phyloP scores from a whole-genome alignment of 30 jellyfish, hydroid and myxozoan genomes.

The Hydractinia symbiolongicarpus region DNA sequence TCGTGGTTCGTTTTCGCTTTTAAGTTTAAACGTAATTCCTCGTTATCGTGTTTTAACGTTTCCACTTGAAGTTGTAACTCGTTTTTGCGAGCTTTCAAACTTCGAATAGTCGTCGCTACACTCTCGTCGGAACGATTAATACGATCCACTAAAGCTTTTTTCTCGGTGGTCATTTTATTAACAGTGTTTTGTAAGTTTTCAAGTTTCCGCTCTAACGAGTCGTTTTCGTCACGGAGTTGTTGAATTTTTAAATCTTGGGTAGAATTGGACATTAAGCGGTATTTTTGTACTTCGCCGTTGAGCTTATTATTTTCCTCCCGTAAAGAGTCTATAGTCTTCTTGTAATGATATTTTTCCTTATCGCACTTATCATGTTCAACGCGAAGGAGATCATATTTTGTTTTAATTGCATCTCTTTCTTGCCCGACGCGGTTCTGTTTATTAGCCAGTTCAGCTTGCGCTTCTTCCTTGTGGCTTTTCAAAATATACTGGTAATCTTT shows the following conservation, averaged over 20 bases:
- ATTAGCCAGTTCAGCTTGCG: not conserved
- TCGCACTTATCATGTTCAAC: slow-evolving; percentile 22
- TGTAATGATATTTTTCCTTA: slow-evolving; percentile 39
- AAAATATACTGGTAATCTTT: slow-evolving; percentile 21
- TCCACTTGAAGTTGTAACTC: slow-evolving; percentile 53
- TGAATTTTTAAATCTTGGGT: slow-evolving; percentile 16
- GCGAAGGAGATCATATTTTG: slow-evolving; percentile 22
- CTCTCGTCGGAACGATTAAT: slow-evolving; percentile 43
- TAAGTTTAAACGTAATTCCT: slow-evolving; percentile 6
- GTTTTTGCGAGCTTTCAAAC: slow-evolving; percentile 75
- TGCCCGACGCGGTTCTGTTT: slow-evolving; percentile 19
- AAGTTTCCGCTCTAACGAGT: slow-evolving; percentile 24
- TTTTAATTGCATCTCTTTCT: slow-evolving; percentile 27
- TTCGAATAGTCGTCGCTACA: slow-evolving; percentile 47
- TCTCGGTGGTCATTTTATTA: slow-evolving; percentile 40
- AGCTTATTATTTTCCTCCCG: slow-evolving; percentile 55
- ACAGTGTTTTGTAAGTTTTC: slow-evolving; percentile 48
- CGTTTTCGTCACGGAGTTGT: slow-evolving; percentile 43
- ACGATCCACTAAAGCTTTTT: slow-evolving; percentile 30
- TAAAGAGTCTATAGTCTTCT: slow-evolving; percentile 35
- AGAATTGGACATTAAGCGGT: slow-evolving; percentile 28
- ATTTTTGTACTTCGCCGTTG: slow-evolving; percentile 28
- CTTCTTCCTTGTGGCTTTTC: slow-evolving; percentile 20
- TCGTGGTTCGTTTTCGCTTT: slow-evolving; percentile 2
- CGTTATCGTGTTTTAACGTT: slow-evolving; percentile 46